Conservation (phyloP, 2,797 vertebrate genomes). For the Prionace glauca region DNA sequence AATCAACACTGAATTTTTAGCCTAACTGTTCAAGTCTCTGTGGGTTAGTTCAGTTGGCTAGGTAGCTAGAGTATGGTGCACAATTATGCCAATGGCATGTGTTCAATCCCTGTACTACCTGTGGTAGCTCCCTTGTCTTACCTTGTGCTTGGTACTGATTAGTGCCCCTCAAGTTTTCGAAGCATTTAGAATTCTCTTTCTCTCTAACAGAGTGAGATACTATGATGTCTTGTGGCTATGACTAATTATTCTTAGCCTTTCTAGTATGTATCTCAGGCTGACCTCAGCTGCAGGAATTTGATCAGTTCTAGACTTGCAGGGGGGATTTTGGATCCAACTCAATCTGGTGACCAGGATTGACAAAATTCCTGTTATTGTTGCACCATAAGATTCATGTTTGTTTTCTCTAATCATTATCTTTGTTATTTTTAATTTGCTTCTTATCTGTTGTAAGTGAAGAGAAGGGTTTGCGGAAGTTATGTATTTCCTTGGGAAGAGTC, state of each 20-base stretch:
- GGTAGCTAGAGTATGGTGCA: background rate
- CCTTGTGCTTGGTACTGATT: background rate
- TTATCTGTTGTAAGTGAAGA: background rate
- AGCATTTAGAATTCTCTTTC: background rate
- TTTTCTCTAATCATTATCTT: background rate
- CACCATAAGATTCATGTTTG: background rate
- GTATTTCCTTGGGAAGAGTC: background rate
- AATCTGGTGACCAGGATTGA: background rate
- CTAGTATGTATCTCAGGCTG: background rate
- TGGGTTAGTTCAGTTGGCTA: background rate
- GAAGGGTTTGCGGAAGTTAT: background rate
- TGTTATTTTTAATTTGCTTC: background rate
- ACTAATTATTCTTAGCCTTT: background rate
- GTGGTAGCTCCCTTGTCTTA: no score
- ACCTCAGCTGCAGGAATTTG: background rate
- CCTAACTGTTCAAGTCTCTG: no score
- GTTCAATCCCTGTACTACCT: background rate
- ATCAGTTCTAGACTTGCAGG: background rate
- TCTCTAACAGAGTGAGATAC: background rate
- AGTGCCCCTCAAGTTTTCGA: background rate
- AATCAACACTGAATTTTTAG: background rate
- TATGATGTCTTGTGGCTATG: background rate
- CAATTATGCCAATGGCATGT: background rate
- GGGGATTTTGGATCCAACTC: background rate
- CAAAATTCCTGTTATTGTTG: background rate